These are phyloP conservation scores for Conger conger DNA, from an alignment of 2,113 vertebrate species.

Conservation along the genomic window DNA sequence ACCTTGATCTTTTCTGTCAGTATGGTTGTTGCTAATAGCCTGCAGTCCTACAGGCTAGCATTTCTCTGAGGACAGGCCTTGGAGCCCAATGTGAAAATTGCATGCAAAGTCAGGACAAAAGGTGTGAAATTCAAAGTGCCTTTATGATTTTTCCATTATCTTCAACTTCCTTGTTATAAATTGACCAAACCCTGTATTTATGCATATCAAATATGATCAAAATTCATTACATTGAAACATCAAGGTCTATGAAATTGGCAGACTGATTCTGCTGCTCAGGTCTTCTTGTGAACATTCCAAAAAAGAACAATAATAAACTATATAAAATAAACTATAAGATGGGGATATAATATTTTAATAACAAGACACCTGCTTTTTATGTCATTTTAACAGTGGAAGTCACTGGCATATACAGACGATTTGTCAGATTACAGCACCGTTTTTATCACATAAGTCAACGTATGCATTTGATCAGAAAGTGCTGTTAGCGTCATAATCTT, in stretches of 20 bases:
- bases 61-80: conserved; percentile 35
- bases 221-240: conserved; percentile 67
- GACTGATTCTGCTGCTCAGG: conserved; percentile 47
- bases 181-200: conserved; percentile 59
- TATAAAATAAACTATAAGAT: not conserved
- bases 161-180: conserved; percentile 63
- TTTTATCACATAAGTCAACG: no score
- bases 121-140: conserved; percentile 49
- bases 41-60: conserved; percentile 8
- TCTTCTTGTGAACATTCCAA: conserved; percentile 4
- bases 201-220: conserved; percentile 58
- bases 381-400: no score
- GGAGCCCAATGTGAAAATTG: conserved; percentile 60
- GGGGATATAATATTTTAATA: not conserved
- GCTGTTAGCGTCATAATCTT: no score
- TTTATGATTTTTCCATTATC: conserved; percentile 45
- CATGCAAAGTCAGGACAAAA: conserved; percentile 47
- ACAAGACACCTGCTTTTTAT: no score
- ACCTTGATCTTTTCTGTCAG: conserved; percentile 21
- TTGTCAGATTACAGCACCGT: no score
- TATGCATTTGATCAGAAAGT: no score
- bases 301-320: not conserved
- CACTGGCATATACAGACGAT: no score
- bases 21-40: conserved; percentile 35
- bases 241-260: conserved; percentile 55